Base-by-base conservation (phyloP, 2,888 invertebrate genomes). In the Dicranocentrus wangi region DNA sequence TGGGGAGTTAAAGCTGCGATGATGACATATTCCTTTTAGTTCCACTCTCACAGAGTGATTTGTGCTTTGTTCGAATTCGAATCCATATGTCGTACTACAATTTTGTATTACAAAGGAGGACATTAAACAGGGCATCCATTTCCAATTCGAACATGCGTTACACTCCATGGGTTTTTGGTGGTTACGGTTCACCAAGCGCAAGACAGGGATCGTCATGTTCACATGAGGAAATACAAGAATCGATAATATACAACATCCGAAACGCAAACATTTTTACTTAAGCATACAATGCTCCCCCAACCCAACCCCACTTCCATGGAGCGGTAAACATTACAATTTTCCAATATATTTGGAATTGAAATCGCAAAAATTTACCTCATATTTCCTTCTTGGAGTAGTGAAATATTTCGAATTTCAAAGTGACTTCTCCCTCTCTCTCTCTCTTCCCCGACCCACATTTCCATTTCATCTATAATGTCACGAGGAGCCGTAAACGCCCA, bases 301-400 rank as follows among this genome's bases (percentile, higher is more conserved):
- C 13, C 39, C 39, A 39, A 5, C 39, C 13, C 13, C 13, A 5
- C 39, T 39, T 39, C 13, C 39, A 8, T 13, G 5, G 39, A 8
- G 53, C 71, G 81, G 76, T 81, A 83, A 83, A 81, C 80, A 82
- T 82, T 83, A 80, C 81, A 75, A 82, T 61, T 84, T 68, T 58
- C 78, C 77, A 51, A 84, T 78, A 66, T 84, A 82, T 84, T 76
- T 81, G 80, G 66, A 82, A 69, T 63, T 78, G 79, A 84, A 81
- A 84, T 82, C 77, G 65, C 77, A 84, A 83, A 84, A 85, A 83
- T 81, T 84, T 83, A 71, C 60, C 82, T 75, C 79, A 83, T 85
- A 80, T 84, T 82, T 81, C 69, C 77, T 32, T 32, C 68, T 53
- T 19, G 53, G 61, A 10, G 32, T 47, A n/a, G 60, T 60, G 71